Percentiles rank a stretch among this genome's conserved stretches.
phyloP scores from a whole-genome alignment of 2,113 vertebrate species.

The Nothoprocta perdicaria region DNA sequence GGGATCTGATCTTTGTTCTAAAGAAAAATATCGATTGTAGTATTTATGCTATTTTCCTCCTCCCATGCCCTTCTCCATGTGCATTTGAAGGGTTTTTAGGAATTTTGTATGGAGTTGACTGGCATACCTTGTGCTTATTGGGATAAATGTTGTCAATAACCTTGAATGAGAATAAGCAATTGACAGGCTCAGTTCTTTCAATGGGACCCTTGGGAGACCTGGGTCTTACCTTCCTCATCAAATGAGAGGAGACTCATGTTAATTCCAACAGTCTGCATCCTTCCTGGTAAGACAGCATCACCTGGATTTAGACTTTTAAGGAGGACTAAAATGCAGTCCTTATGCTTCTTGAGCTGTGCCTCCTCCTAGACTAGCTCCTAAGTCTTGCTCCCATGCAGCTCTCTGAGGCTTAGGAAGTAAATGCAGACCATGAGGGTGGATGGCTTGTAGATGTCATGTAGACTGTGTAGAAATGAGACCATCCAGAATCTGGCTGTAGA shows the following conservation, averaged over 20 bases:
- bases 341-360: neutral
- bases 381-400: fast-evolving
- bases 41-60: neutral
- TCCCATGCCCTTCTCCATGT: fast-evolving
- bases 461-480: no score
- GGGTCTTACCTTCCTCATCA: neutral
- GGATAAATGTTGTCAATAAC: neutral
- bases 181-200: neutral
- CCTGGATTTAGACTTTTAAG: neutral
- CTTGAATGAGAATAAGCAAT: neutral
- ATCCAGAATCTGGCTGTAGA: neutral
- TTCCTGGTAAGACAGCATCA: neutral
- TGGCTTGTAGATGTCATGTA: no score
- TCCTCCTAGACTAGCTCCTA: neutral
- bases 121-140: neutral
- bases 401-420: neutral
- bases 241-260: neutral
- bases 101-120: neutral
- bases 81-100: neutral
- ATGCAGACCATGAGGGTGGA: neutral
- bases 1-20: neutral
- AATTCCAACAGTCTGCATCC: neutral
- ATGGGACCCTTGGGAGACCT: neutral
- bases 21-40: neutral
- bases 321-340: neutral